Percentiles rank a stretch among this genome's conserved stretches.
phyloP scores from a whole-genome alignment of 2,797 vertebrate species.

The Pelochelys cantorii region DNA sequence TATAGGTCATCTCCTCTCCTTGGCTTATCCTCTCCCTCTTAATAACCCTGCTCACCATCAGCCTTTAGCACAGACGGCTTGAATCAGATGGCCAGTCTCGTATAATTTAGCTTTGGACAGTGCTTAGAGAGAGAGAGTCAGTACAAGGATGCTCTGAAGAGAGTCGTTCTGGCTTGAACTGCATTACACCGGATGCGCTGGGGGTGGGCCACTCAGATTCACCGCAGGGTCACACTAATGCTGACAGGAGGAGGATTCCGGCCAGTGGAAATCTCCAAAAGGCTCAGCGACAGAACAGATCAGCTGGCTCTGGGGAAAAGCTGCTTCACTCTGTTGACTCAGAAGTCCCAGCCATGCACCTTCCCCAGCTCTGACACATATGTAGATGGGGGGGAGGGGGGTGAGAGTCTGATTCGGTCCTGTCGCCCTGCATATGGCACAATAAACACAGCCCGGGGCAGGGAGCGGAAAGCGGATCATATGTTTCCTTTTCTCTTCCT shows the following conservation, averaged over 20 bases:
- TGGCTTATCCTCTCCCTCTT: no score
- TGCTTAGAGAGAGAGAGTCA: neutral
- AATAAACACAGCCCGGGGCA: neutral
- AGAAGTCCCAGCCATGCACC: neutral
- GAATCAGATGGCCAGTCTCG: neutral
- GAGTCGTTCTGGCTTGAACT: no score
- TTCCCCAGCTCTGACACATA: neutral
- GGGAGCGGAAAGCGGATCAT: neutral
- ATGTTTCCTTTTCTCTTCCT: neutral
- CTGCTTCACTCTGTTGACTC: neutral
- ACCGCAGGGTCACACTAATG: neutral
- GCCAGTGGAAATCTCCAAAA: neutral
- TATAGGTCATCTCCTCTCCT: no score
- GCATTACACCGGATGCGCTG: neutral
- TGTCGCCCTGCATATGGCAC: no score
- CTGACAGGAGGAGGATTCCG: neutral
- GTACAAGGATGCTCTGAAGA: neutral
- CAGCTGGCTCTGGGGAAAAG: neutral
- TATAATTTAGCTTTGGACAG: neutral
- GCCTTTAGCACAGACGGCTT: neutral
- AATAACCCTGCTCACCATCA: no score
- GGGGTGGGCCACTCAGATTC: neutral
- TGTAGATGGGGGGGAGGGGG: neutral
- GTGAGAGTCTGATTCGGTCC: neutral
- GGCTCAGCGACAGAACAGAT: neutral